Base-by-base conservation (phyloP, 2,888 invertebrate genomes). In the Stenichneumon culpator region DNA sequence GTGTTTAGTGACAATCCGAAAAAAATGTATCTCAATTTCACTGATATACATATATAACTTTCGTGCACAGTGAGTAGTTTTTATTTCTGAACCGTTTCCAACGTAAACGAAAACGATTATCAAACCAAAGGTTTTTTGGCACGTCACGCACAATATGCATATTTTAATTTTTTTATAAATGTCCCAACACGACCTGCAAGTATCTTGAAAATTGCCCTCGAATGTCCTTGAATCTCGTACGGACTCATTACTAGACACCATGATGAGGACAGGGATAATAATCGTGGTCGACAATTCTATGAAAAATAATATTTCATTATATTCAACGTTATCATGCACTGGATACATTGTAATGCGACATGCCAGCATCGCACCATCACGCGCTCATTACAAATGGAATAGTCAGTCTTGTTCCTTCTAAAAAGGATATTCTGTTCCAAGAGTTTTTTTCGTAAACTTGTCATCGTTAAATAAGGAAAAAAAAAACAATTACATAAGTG, bases 361-460 rank as follows among this genome's bases (percentile, higher is more conserved):
- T 86, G 74, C 87, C 88, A 88, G 88, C 87, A 86, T 85, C 86
- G 87, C 88, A 86, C 39, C 52, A 67, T 67, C 67, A 67, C 74
- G 50, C 80, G 83, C 54, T 85, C 79, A 73, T 87, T 86, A 86
- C 57, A 87, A 88, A 86, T 85, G 81, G 84, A 87, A 88, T 68
- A 85, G 83, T 88, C 88, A 88, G 88, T 88, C 87, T 87, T 87
- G 54, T 81, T 82, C 85, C 82, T 87, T 83, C 82, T 72, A 83
- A 47, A 78, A 85, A 87, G 88, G 83, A 88, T 63, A 32, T 83
- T 85, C 86, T 86, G 86, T 74, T 86, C 82, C 82, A 75, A 77
- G 68, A 70, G 44, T 47, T 79, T 72, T 78, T 79, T 75, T 70
- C 70, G 69, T 60, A 72, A 50, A 79, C 78, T 73, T 47, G 39